Evolutionary conservation across 2,113 vertebrate genomes (phyloP).

Genomic region (Cavia aperea): DNA sequence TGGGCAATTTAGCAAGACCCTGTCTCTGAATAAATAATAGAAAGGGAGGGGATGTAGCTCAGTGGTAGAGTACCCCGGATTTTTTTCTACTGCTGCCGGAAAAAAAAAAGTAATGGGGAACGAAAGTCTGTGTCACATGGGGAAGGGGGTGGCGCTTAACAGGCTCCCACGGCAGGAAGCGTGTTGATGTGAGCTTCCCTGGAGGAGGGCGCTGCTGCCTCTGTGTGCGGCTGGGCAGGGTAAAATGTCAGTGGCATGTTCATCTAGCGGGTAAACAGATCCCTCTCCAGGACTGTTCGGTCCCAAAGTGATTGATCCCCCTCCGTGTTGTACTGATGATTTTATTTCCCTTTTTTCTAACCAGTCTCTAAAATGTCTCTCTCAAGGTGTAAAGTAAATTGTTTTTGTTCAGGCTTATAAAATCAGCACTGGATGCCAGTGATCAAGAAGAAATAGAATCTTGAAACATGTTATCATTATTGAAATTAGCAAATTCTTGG

Average conservation of each 20-base stretch:
- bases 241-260: neutral
- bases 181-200: accelerated
- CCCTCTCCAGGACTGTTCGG: neutral
- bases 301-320: neutral
- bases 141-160: neutral
- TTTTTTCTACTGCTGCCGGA: neutral
- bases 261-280: neutral
- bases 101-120: neutral
- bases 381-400: neutral
- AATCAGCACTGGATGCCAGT: neutral
- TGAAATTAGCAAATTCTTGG: neutral
- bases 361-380: neutral
- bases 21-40: neutral
- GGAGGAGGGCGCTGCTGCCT: neutral
- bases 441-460: neutral
- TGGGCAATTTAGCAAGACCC: neutral
- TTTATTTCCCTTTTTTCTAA: neutral
- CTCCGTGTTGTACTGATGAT: too few relatives aligned
- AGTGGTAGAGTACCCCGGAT: neutral
- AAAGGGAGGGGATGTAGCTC: neutral
- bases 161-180: neutral
- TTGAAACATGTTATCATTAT: neutral
- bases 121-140: neutral
- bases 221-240: neutral
- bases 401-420: neutral